Conservation (phyloP, 2,113 vertebrate genomes). For the Amblyornis subalaris region DNA sequence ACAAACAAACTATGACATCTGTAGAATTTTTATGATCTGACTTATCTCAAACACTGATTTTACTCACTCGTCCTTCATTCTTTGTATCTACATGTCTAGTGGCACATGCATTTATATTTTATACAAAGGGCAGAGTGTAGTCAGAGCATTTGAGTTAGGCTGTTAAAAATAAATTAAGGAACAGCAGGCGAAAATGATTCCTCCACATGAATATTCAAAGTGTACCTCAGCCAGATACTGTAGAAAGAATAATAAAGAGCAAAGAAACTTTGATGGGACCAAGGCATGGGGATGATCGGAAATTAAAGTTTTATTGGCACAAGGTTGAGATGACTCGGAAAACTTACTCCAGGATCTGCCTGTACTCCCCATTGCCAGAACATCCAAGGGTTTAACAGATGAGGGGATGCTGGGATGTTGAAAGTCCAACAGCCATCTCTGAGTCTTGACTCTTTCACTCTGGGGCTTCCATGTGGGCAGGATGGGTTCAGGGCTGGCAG, state of each 20-base stretch:
- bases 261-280: not conserved
- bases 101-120: constrained; percentile 14
- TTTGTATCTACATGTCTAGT: constrained; percentile 1
- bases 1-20: not conserved
- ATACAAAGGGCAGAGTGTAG: constrained; percentile 31
- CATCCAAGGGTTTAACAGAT: not conserved
- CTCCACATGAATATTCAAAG: constrained; percentile 51
- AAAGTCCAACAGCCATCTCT: not conserved
- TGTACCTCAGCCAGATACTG: not conserved
- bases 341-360: not conserved
- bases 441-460: not conserved
- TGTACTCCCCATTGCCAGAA: not conserved
- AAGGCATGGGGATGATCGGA: not conserved
- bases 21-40: not conserved
- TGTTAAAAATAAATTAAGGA: constrained; percentile 58
- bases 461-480: not conserved
- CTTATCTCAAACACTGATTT: not conserved
- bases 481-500: not conserved
- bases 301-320: not conserved
- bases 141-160: constrained; percentile 23
- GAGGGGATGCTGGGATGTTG: not conserved
- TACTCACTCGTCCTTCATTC: constrained; percentile 1
- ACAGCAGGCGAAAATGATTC: constrained; percentile 43
- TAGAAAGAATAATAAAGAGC: constrained; percentile 23
- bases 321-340: not conserved